Evolutionary conservation across 2,797 vertebrate species (phyloP).

Genomic region (Octomys mimax): DNA sequence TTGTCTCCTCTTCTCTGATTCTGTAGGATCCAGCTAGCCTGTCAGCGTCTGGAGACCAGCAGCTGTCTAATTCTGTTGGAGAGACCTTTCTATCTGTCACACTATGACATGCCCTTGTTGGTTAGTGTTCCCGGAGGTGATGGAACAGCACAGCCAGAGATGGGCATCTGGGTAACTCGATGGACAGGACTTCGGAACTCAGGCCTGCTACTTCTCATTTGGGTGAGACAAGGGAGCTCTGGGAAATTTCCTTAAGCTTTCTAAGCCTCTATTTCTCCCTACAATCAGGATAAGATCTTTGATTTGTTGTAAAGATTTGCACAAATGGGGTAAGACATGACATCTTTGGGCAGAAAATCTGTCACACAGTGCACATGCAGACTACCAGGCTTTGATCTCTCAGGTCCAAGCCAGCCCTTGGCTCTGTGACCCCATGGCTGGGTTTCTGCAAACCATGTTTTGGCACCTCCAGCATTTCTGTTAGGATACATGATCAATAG

Average conservation of each 20-base stretch:
- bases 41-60: background rate
- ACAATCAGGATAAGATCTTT: background rate
- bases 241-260: background rate
- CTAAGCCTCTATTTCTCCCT: background rate
- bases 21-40: fast-evolving
- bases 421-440: background rate
- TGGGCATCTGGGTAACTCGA: background rate
- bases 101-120: background rate
- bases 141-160: background rate
- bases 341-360: background rate
- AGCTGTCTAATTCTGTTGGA: background rate
- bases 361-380: fast-evolving
- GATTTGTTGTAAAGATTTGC: background rate
- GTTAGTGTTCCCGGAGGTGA: background rate
- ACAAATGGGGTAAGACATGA: background rate
- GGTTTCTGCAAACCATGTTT: background rate
- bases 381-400: background rate
- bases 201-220: background rate
- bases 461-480: background rate
- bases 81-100: background rate
- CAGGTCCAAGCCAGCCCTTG: background rate
- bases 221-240: too few relatives aligned
- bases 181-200: background rate
- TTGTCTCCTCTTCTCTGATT: background rate
- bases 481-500: background rate